phyloP scores from a whole-genome alignment of 1,140 invertebrate genomes.

The Pteromalus puparum region DNA sequence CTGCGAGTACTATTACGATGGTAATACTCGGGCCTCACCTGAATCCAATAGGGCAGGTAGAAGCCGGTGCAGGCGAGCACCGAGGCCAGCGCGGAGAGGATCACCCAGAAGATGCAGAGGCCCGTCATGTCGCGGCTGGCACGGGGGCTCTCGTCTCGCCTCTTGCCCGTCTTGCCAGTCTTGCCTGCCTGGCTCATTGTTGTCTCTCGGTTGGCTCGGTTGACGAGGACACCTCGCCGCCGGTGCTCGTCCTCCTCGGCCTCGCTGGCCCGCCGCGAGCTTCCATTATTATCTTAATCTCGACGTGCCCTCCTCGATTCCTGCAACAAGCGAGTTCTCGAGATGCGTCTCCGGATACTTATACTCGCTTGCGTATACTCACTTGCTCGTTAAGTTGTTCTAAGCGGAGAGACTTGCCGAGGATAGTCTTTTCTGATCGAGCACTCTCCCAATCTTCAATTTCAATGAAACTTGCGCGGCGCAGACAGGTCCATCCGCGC shows the following conservation, averaged over 20 bases:
- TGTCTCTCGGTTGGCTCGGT: background rate
- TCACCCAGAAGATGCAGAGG: slow-evolving; percentile 81
- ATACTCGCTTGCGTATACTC: too few relatives aligned
- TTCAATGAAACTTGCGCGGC: too few relatives aligned
- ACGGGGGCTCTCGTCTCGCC: background rate
- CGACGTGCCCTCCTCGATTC: background rate
- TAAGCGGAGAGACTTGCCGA: too few relatives aligned
- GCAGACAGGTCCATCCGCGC: too few relatives aligned
- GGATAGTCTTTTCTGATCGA: too few relatives aligned
- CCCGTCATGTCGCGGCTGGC: slow-evolving; percentile 72
- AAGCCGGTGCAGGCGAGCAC: slow-evolving; percentile 80
- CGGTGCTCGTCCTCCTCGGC: background rate
- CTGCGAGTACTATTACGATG: too few relatives aligned
- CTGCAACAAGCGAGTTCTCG: too few relatives aligned
- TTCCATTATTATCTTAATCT: background rate
- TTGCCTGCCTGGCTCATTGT: slow-evolving; percentile 8
- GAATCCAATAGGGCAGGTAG: slow-evolving; percentile 84
- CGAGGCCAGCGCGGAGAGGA: slow-evolving; percentile 79
- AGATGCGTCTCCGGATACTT: too few relatives aligned
- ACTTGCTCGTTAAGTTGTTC: too few relatives aligned
- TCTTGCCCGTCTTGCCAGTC: background rate
- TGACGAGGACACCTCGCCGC: background rate
- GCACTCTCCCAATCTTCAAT: too few relatives aligned
- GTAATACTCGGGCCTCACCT: too few relatives aligned
- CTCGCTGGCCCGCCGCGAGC: background rate